Percentiles rank a stretch among this genome's conserved stretches.
These are phyloP conservation scores for Zapus hudsonius DNA, from an alignment of 2,113 vertebrate species.

Conservation along the genomic window DNA sequence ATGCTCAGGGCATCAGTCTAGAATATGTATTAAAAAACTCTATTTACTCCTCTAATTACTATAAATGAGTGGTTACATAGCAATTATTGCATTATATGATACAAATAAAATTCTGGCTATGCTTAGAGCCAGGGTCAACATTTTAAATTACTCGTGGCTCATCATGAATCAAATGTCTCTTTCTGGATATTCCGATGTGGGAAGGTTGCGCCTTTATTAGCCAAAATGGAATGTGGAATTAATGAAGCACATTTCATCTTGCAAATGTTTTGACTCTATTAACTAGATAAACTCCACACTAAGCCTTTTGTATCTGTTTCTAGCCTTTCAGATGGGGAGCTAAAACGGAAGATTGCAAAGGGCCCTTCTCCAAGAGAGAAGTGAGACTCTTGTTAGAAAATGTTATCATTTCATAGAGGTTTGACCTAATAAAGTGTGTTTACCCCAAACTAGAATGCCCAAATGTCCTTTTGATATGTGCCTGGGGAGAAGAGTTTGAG, in stretches of 20 bases:
- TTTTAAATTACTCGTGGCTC: slow-evolving; percentile 82
- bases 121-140: slow-evolving; percentile 78
- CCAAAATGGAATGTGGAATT: slow-evolving; percentile 69
- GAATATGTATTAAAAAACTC: slow-evolving; percentile 66
- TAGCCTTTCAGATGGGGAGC: neutral
- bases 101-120: slow-evolving; percentile 77
- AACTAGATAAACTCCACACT: slow-evolving; percentile 1
- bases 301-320: neutral
- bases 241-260: slow-evolving; percentile 51
- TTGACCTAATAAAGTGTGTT: neutral
- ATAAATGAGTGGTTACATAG: slow-evolving; percentile 80
- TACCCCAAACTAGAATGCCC: neutral
- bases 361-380: neutral
- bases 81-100: slow-evolving; percentile 83
- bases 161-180: slow-evolving; percentile 79
- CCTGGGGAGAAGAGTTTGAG: neutral
- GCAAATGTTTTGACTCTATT: slow-evolving; percentile 31
- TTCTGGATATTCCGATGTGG: slow-evolving; percentile 74
- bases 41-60: slow-evolving; percentile 82
- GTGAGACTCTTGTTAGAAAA: neutral
- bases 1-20: slow-evolving; percentile 53
- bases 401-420: neutral
- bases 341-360: neutral
- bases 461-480: neutral
- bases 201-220: slow-evolving; percentile 76